Conservation (phyloP, 37 sponge, comb jelly and placozoan species). For the Beroe ovata region DNA sequence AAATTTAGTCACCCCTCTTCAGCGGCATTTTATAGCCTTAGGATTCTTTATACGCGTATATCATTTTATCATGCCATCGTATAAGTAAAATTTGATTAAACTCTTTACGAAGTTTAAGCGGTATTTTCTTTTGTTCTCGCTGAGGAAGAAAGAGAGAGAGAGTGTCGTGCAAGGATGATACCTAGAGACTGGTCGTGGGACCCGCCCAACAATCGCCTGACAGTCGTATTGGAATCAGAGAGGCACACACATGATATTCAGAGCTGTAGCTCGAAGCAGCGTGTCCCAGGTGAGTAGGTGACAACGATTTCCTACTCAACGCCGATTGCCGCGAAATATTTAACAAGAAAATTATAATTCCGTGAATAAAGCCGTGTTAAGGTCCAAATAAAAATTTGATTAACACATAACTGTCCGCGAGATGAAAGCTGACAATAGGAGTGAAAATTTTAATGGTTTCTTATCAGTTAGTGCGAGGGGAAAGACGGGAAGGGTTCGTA, state of each 20-base stretch:
- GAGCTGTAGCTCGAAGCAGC: too few species aligned
- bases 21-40: too few species aligned
- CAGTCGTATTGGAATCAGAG: too few species aligned
- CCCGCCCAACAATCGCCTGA: too few species aligned
- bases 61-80: too few species aligned
- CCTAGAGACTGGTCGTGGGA: too few species aligned
- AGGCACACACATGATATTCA: too few species aligned
- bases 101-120: slow-evolving; percentile 26
- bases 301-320: slow-evolving; percentile 57
- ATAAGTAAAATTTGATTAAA: slow-evolving; percentile 60
- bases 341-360: slow-evolving; percentile 35
- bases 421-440: slow-evolving; percentile 33
- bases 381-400: slow-evolving; percentile 55
- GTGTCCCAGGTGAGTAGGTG: slow-evolving; percentile 50
- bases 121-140: slow-evolving; percentile 57
- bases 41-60: too few species aligned
- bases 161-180: slow-evolving; percentile 38
- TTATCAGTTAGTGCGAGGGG: slow-evolving; percentile 27
- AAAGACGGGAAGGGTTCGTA: too few species aligned
- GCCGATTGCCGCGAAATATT: slow-evolving; percentile 64
- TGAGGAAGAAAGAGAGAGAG: too few species aligned
- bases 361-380: slow-evolving; percentile 53
- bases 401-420: slow-evolving; percentile 19
- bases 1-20: too few species aligned
- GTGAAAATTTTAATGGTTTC: slow-evolving; percentile 66